These are phyloP conservation scores for Scaptomyza polygonia DNA, from an alignment of 2,888 invertebrate species.

Conservation along the genomic window DNA sequence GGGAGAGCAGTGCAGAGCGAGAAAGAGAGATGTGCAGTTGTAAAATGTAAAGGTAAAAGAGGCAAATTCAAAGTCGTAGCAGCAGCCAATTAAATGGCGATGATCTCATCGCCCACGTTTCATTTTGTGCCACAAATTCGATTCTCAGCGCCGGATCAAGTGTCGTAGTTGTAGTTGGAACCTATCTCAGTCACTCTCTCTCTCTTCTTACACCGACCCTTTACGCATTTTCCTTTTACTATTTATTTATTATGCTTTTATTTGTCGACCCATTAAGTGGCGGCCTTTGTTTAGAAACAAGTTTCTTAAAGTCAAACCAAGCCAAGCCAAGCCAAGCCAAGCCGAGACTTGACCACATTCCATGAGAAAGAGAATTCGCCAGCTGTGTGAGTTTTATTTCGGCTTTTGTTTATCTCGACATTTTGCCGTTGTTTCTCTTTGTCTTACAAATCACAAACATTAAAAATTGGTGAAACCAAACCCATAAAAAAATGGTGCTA, in stretches of 20 bases:
- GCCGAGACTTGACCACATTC: conserved; percentile 55
- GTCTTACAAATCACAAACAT: conserved; percentile 77
- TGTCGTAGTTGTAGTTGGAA: conserved; percentile 30
- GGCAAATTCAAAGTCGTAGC: conserved; percentile 37
- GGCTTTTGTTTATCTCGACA: conserved; percentile 33
- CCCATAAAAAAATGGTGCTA: conserved; percentile 60
- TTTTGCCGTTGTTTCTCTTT: conserved; percentile 44
- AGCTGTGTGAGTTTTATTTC: conserved; percentile 30
- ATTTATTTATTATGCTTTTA: conserved; percentile 76
- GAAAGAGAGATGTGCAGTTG: conserved; percentile 21
- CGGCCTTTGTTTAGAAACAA: conserved; percentile 70
- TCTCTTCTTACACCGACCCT: conserved; percentile 52
- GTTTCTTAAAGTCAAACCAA: conserved; percentile 47
- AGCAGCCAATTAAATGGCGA: conserved; percentile 72
- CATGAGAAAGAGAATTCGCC: conserved; percentile 69
- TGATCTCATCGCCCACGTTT: conserved; percentile 81
- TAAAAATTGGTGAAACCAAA: conserved; percentile 70
- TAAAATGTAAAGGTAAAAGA: conserved; percentile 33
- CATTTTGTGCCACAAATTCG: conserved; percentile 46
- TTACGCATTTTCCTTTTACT: conserved; percentile 77
- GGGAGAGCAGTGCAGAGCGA: neutral
- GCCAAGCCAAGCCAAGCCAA: neutral
- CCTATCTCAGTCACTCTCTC: too few species aligned
- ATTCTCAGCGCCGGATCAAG: conserved; percentile 62
- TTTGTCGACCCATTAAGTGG: conserved; percentile 74